Evolutionary conservation across 2,797 vertebrate species (phyloP), one percentile per base, ranked within the genome.

Genomic region (Neoniphon sammara): DNA sequence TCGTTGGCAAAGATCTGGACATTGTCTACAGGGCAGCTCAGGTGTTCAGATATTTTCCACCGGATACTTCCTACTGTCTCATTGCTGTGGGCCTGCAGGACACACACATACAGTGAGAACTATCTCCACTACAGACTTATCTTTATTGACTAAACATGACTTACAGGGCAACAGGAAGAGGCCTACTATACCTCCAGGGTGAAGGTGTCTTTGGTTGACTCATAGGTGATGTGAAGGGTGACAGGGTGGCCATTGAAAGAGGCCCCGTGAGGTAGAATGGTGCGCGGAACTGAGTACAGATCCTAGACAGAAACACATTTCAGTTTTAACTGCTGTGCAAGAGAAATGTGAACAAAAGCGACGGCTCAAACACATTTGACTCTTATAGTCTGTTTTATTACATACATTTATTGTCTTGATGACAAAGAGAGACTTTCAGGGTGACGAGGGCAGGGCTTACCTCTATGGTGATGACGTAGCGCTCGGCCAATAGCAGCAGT

Each of bases 201-300:
- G 91, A 99, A 98, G 66, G 96, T 98, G 93, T 98, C 96, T 98
- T 99, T 98, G 96, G 98, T 98, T 94, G 97, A 99, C 90, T 99
- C 98, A 0, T 97, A 99, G 0, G 95, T 99, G 88, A 99, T 93
- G 86, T 98, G 97, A 71, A 99, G 97, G 42, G 96, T 95, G 91
- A 99, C 93, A 64, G 98, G 95, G 93, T 99, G 97, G 92, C 98
- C 98, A 25, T 99, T 97, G 90, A 95, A 99, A 53, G 98, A 99
- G 66, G 98, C 98, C 85, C 98, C 98, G n/a, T 99, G 98, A 98
- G 98, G 98, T 97, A 99, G 97, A 94, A 99, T 99, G 84, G 98
- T 99, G 88, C 98, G 96, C 87, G 98, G 98, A 94, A 98, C 96
- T 15, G 97, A 98, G 85, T 99, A 99, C 88, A 99, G 93, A 84